Evolutionary conservation across 2,888 invertebrate species (phyloP), one percentile per base, ranked within the genome.

Genomic region (Apodemia mormo): DNA sequence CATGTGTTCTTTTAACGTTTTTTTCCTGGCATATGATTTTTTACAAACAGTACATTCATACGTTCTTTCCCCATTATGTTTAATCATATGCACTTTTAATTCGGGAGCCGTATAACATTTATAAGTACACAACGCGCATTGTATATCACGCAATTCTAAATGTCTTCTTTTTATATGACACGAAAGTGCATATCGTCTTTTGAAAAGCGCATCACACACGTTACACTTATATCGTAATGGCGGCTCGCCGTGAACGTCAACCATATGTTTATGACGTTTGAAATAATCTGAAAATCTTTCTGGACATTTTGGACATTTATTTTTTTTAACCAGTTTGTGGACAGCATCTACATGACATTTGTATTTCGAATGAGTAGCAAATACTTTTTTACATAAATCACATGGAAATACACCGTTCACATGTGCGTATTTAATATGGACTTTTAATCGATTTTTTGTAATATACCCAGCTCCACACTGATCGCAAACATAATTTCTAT

Each of bases 401-500:
- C 91, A 91, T 0, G 86, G 84, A 22, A 80, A 82, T 0, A 52
- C 78, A 0, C 88, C 89, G 0, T 77, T 81, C 0, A 77, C 76
- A 12, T 90, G 91, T 70, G 86, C 82, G 29, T 84, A 84, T 70
- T 88, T 86, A 0, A 79, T 72, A 43, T 91, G 91, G 0, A 88
- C 86, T 76, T 89, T 89, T 4, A 90, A 67, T 3, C 86, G 76
- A 45, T 85, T 85, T 68, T 84, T 84, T 0, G 89, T 91, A 0
- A 88, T 82, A 49, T 88, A 91, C 0, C 91, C 91, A 0, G 85
- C 81, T 0, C 89, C 90, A 43, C 90, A 90, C 4, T 86, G 85
- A 14, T 85, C 85, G 65, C 90, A 90, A 0, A 90, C 83, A 33
- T 85, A 89, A 22, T 90, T 90, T 22, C 89, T 80, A 65, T 82